Percentiles rank a stretch among this genome's conserved stretches.
Evolutionary conservation across 2,888 invertebrate species (phyloP).

Genomic region (Colletes collaris): DNA sequence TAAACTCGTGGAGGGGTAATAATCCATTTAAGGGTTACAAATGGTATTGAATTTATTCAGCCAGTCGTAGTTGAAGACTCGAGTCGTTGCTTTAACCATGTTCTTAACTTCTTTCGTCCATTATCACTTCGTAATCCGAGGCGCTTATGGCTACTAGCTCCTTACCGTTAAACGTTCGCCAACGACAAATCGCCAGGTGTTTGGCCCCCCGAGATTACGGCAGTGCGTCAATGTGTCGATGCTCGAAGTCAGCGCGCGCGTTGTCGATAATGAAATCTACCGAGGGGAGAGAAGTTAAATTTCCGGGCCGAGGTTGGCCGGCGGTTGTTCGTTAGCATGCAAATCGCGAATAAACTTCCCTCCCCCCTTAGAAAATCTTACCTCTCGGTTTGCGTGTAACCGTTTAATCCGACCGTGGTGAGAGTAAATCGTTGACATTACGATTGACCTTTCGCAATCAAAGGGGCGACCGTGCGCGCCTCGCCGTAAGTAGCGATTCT

Average conservation of each 20-base stretch:
- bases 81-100: too few species aligned
- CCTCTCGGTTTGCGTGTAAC: conserved; percentile 3
- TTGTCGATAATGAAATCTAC: conserved; percentile 3
- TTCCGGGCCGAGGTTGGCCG: background rate
- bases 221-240: too few species aligned
- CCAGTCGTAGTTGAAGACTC: too few species aligned
- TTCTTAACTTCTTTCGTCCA: too few species aligned
- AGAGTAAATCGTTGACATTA: conserved; percentile 68
- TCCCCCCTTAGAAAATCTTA: conserved; percentile 4
- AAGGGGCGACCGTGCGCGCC: conserved; percentile 19
- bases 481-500: conserved; percentile 34
- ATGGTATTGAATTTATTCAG: too few species aligned
- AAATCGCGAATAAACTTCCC: conserved; percentile 9
- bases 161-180: too few species aligned
- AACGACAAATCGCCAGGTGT: too few species aligned
- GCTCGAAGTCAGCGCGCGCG: background rate
- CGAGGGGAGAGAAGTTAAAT: conserved; percentile 11
- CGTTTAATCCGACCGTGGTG: conserved; percentile 32
- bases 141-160: too few species aligned
- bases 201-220: too few species aligned
- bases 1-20: too few species aligned
- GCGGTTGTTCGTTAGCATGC: conserved; percentile 9
- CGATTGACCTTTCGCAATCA: conserved; percentile 65
- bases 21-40: too few species aligned
- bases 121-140: too few species aligned